Base-by-base conservation (phyloP, 2,113 vertebrate species). In the Cyanistes caeruleus region DNA sequence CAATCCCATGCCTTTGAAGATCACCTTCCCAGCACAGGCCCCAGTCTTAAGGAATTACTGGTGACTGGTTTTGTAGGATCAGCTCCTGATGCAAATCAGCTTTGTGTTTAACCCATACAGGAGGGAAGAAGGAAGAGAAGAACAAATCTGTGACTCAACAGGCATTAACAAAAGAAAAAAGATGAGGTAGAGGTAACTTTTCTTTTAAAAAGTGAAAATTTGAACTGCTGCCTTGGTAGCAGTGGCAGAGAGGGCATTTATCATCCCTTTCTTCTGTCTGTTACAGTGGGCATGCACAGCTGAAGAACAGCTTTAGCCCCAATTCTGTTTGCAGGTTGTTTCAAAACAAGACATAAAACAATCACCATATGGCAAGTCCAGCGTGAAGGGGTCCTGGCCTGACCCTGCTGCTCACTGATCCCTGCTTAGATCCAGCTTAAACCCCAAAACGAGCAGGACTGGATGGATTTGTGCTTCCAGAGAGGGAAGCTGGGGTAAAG, bases 331-430 rank as follows among this genome's bases (percentile, higher is more conserved):
- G 51, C 82, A 59, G 0, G 0, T 1, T 27, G n/a, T 64, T 87
- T 52, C 30, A 69, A 51, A 76, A 31, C 30, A 8, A 2, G 51
- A 67, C 44, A 87, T 16, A 19, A 67, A 24, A 15, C 58, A 44
- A 20, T 12, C 39, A 27, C 35, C 1, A 1, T 43, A 19, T 0
- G 9, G 24, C 3, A 1, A 49, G 35, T 22, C 16, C 49, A 37
- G 3, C 0, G 0, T 7, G n/a, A 59, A 56, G 53, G 53, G 20
- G 25, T 49, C 79, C 33, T 44, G 56, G 44, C 44, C 33, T 39
- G 59, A 49, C 33, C 51, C 64, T 70, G 49, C 63, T 81, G 60
- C 56, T 79, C 76, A 21, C 5, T 21, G 52, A 39, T 13, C 65
- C 1, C 3, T 56, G 78, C 74, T 74, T 14, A 39, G 37, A 55